phyloP scores from a whole-genome alignment of 2,113 vertebrate genomes.

The Excalfactoria chinensis region DNA sequence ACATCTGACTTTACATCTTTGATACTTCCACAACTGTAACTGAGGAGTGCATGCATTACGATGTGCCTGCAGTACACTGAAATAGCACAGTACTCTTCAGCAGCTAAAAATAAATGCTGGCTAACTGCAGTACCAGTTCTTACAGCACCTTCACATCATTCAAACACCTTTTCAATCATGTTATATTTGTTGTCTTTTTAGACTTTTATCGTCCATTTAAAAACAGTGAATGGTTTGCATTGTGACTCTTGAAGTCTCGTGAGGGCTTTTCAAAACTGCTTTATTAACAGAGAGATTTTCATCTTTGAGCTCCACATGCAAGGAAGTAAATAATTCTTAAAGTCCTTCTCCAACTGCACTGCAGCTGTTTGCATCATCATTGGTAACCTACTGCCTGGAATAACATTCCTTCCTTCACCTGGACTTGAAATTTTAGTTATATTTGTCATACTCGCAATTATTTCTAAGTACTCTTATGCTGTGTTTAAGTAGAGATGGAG shows the following conservation, averaged over 20 bases:
- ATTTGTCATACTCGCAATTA: not conserved
- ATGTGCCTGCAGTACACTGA: not conserved
- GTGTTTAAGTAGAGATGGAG: not conserved
- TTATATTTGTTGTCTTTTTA: not conserved
- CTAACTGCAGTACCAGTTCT: not conserved
- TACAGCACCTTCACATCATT: not conserved
- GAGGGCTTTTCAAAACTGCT: not conserved
- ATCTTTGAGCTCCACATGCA: not conserved
- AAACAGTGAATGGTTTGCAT: not conserved
- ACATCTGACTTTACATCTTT: not conserved
- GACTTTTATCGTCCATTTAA: not conserved
- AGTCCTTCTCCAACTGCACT: not conserved
- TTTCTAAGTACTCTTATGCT: not conserved
- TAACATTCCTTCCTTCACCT: not conserved
- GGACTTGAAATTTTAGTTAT: not conserved
- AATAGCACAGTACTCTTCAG: not conserved
- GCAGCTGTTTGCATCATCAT: not conserved
- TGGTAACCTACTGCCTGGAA: not conserved
- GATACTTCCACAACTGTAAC: not conserved
- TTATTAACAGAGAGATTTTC: not conserved
- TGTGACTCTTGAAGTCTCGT: not conserved
- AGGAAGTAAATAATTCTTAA: not conserved
- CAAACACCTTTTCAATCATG: not conserved
- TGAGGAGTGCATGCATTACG: not conserved
- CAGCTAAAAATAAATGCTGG: not conserved